Conservation (phyloP, 2,113 vertebrate species). For the Podiceps cristatus region DNA sequence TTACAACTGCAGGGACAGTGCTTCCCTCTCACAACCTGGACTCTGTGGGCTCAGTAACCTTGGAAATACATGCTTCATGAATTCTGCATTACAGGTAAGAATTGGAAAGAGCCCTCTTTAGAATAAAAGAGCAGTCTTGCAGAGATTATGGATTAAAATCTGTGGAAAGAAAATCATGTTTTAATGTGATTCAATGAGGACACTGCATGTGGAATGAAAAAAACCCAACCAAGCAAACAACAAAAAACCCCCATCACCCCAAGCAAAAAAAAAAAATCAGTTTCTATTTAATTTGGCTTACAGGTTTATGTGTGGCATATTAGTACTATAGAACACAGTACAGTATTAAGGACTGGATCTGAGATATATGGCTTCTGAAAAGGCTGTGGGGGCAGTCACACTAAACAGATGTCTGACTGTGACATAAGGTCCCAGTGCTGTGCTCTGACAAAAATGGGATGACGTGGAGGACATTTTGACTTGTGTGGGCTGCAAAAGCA, state of each 20-base stretch:
- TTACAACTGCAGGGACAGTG: slow-evolving; percentile 89
- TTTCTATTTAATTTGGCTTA: background rate
- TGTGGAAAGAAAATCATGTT: background rate
- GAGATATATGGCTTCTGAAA: background rate
- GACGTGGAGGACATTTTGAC: rapidly evolving
- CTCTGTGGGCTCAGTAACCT: slow-evolving; percentile 96
- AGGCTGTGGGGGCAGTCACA: background rate
- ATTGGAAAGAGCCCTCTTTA: background rate
- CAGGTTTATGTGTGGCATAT: background rate
- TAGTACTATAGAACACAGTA: background rate
- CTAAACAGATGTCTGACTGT: background rate
- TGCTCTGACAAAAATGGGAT: background rate
- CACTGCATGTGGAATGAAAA: background rate
- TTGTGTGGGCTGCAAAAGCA: background rate
- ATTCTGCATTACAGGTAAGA: slow-evolving; percentile 94
- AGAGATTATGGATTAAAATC: background rate
- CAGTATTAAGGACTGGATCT: background rate
- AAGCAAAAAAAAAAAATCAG: background rate
- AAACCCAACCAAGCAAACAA: background rate
- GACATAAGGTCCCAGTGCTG: background rate
- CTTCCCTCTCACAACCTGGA: slow-evolving; percentile 86
- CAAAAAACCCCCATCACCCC: background rate
- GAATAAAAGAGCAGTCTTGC: background rate
- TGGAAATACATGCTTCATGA: slow-evolving; percentile 99
- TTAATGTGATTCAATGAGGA: background rate